These are phyloP conservation scores for Nemotelus nigrinus DNA, from an alignment of 2,888 invertebrate genomes.

Conservation along the genomic window DNA sequence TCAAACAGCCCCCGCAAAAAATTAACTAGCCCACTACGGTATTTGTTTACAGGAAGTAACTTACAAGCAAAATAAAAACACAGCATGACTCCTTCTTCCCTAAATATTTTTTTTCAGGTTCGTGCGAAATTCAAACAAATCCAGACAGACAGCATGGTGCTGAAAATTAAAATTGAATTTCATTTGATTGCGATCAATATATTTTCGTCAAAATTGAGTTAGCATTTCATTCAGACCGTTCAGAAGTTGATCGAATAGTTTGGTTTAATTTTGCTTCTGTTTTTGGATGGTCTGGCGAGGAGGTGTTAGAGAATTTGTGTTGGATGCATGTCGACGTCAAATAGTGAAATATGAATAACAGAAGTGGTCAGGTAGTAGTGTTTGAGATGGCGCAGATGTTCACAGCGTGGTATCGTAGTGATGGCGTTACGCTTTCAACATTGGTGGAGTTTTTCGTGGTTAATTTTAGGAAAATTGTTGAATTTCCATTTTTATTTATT, in stretches of 20 bases:
- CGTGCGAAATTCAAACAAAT: constrained; percentile 31
- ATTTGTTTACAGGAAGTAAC: constrained; percentile 1
- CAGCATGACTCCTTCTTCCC: constrained; percentile 5
- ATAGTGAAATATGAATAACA: no score
- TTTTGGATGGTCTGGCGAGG: no score
- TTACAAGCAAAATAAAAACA: background rate
- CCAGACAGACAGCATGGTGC: constrained; percentile 33
- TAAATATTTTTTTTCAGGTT: constrained; percentile 11
- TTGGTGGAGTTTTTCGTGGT: no score
- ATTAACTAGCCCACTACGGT: background rate
- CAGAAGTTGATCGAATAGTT: background rate
- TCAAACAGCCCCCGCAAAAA: background rate
- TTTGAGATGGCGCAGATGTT: no score
- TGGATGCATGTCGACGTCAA: no score
- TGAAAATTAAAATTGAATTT: constrained; percentile 15
- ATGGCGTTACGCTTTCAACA: no score
- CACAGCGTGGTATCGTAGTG: no score
- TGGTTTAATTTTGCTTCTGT: no score
- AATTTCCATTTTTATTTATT: no score
- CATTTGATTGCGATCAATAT: constrained; percentile 37
- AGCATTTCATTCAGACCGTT: constrained; percentile 10
- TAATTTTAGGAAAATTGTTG: no score
- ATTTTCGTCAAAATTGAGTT: constrained; percentile 36
- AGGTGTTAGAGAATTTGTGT: no score
- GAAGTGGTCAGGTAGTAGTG: no score